Conservation (phyloP, 2,113 vertebrate species). For the Pipra filicauda region DNA sequence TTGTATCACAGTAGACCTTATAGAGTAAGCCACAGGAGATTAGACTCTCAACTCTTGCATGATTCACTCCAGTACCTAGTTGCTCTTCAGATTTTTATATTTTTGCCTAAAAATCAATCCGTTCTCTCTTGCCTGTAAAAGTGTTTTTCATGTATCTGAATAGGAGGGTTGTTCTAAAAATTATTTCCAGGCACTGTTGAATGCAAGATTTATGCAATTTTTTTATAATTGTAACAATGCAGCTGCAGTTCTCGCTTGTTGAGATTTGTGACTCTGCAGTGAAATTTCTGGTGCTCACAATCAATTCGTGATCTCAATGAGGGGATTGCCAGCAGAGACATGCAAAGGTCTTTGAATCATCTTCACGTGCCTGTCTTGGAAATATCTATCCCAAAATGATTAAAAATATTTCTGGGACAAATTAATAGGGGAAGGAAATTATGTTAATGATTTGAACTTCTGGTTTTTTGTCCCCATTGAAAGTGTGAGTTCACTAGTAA, state of each 20-base stretch:
- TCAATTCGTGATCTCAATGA: neutral
- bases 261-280: neutral
- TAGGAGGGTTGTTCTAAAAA: neutral
- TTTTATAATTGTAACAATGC: rapidly evolving
- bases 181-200: neutral
- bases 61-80: neutral
- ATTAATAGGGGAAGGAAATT: neutral
- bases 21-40: neutral
- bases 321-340: neutral
- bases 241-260: neutral
- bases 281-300: neutral
- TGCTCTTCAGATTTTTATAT: neutral
- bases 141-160: neutral
- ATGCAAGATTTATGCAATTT: neutral
- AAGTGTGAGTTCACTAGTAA: neutral
- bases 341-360: neutral
- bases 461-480: neutral
- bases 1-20: neutral
- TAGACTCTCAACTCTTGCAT: neutral
- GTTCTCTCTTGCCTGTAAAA: neutral
- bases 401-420: neutral
- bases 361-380: neutral
- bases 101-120: neutral
- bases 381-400: neutral
- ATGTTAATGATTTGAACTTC: neutral